phyloP scores from a whole-genome alignment of 2,888 invertebrate species.

The Gisinianus flammeolus region DNA sequence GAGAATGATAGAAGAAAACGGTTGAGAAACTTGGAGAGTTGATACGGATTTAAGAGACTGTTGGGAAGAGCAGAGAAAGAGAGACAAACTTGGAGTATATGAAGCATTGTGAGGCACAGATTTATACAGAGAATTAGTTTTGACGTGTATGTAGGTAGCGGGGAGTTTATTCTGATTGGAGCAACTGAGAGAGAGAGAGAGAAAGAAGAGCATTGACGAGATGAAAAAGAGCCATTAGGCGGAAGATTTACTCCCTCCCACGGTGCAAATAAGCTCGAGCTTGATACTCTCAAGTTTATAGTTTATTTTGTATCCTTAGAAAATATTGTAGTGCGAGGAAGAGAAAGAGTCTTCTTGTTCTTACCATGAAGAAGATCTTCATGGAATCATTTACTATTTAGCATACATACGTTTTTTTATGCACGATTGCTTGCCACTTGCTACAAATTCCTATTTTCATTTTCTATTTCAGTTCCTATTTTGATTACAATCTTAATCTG shows the following conservation, averaged over 20 bases:
- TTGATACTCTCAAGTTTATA: not conserved
- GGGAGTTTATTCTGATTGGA: constrained; percentile 10
- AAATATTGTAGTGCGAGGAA: too few relatives aligned
- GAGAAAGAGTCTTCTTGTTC: too few relatives aligned
- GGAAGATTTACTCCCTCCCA: constrained; percentile 41
- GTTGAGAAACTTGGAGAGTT: not conserved
- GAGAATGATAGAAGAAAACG: not conserved
- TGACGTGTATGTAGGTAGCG: too few relatives aligned
- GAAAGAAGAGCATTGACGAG: not conserved
- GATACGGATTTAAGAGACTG: too few relatives aligned
- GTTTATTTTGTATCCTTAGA: constrained; percentile 11
- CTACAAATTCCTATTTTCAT: too few relatives aligned
- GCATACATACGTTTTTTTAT: not conserved
- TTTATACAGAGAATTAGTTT: too few relatives aligned
- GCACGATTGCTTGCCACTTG: too few relatives aligned
- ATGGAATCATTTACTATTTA: not conserved
- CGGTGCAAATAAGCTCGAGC: constrained; percentile 41
- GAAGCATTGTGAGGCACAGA: too few relatives aligned
- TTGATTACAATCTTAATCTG: too few relatives aligned
- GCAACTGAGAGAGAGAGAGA: not conserved
- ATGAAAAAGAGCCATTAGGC: constrained; percentile 16
- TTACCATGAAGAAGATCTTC: not conserved
- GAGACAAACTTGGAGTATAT: not conserved
- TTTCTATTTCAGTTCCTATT: too few relatives aligned
- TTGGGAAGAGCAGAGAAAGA: too few relatives aligned